These are phyloP conservation scores for Brachypterus glaber DNA, from an alignment of 2,888 invertebrate genomes.

Conservation along the genomic window DNA sequence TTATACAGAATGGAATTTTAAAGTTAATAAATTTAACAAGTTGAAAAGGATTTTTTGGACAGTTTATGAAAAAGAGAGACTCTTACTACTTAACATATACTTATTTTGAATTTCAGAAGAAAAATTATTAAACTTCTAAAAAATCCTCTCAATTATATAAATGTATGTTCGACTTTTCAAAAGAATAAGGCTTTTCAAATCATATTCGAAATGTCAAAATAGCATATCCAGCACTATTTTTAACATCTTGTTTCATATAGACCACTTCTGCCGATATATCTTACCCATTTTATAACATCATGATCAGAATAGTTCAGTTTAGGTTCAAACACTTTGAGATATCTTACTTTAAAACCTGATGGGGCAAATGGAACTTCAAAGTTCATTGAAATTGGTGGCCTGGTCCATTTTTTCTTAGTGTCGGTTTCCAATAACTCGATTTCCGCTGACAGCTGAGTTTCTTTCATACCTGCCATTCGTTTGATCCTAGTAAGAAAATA, in stretches of 20 bases:
- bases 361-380: conserved; percentile 99
- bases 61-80: too few relatives aligned
- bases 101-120: too few relatives aligned
- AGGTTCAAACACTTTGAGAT: conserved; percentile 98
- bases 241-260: conserved; percentile 98
- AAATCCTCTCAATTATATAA: too few relatives aligned
- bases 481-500: conserved; percentile 55
- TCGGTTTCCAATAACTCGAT: conserved; percentile 97
- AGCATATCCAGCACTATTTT: conserved; percentile 22
- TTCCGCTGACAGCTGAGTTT: conserved; percentile 98
- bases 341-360: conserved; percentile 98
- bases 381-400: conserved; percentile 99
- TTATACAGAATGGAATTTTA: too few relatives aligned
- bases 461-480: conserved; percentile 97
- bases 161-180: too few relatives aligned
- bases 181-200: too few relatives aligned
- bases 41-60: too few relatives aligned
- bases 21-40: too few relatives aligned
- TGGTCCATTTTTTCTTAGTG: conserved; percentile 99
- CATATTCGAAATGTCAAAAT: neutral
- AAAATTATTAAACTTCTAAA: too few relatives aligned
- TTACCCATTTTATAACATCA: conserved; percentile 99
- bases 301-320: conserved; percentile 99
- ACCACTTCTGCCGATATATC: conserved; percentile 98
- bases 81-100: too few relatives aligned